Evolutionary conservation across 2,888 invertebrate genomes (phyloP).

Genomic region (Pilophorus perplexus): DNA sequence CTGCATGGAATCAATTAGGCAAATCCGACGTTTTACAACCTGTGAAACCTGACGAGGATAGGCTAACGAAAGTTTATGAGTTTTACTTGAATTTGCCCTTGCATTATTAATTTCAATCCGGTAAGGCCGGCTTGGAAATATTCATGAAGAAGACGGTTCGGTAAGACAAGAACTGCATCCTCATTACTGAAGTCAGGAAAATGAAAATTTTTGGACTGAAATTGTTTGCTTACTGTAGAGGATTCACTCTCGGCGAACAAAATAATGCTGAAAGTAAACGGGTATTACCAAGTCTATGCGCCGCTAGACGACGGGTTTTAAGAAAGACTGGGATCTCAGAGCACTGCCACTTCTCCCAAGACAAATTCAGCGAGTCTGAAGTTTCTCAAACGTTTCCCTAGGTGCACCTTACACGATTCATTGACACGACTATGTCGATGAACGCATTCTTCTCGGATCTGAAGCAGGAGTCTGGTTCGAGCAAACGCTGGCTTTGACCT

Average conservation of each 20-base stretch:
- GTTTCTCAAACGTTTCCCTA: no score
- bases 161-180: neutral
- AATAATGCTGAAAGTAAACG: neutral
- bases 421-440: no score
- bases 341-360: no score
- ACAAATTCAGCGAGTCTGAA: no score
- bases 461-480: no score
- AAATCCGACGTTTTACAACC: neutral
- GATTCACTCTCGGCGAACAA: neutral
- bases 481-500: no score
- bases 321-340: no score
- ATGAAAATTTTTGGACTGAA: neutral
- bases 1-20: constrained; percentile 2
- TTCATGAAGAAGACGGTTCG: neutral
- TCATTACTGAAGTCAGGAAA: neutral
- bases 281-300: no score
- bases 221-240: neutral
- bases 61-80: constrained; percentile 2
- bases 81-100: constrained; percentile 7
- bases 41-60: constrained; percentile 3
- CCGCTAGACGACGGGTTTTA: no score
- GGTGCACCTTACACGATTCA: no score
- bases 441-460: no score
- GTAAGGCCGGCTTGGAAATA: neutral
- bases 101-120: constrained; percentile 6